Base-by-base conservation (phyloP, 2,888 invertebrate species). In the Rhimphoctona megacephalus region DNA sequence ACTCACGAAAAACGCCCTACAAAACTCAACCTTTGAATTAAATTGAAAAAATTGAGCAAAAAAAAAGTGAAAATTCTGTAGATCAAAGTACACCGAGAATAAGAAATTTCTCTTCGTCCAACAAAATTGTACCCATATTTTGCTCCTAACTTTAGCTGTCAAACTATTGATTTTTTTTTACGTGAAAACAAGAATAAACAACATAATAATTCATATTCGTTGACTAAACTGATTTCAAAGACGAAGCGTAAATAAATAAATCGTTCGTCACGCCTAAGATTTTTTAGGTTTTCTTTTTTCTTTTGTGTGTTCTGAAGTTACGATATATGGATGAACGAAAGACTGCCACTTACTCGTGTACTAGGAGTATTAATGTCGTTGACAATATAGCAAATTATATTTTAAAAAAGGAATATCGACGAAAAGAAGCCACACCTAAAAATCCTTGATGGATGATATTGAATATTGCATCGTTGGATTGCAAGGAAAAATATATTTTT, bases 301-400 rank as follows among this genome's bases (percentile, higher is more conserved):
- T 80, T 83, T 49, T 49, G 19, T 84, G 54, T 78, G 66, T 87
- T 79, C 43, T 54, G 54, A 76, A 52, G 84, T 79, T 76, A 64
- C 30, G 78, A 79, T 77, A 86, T 25, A 88, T 87, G 88, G 84
- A 86, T 88, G 85, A 86, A 87, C 85, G 76, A 87, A 82, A 89
- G 89, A 89, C 89, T 89, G 88, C 89, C 89, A 86, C 80, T 67
- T 81, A 88, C 76, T 80, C 85, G 77, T 77, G n/a, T 80, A 76
- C 52, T 82, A 87, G 78, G 39, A 87, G 72, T 85, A 86, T 70
- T 76, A 86, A 85, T 76, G 85, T 88, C 70, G 52, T 84, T 82
- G 83, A 85, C 83, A 83, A 85, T 87, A 87, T 77, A 82, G 69
- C 69, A 76, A 69, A 82, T 43, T 67, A 82, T 74, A 76, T 74